Base-by-base conservation (phyloP, 2,113 vertebrate species). In the Ptilorrhoa leucosticta region DNA sequence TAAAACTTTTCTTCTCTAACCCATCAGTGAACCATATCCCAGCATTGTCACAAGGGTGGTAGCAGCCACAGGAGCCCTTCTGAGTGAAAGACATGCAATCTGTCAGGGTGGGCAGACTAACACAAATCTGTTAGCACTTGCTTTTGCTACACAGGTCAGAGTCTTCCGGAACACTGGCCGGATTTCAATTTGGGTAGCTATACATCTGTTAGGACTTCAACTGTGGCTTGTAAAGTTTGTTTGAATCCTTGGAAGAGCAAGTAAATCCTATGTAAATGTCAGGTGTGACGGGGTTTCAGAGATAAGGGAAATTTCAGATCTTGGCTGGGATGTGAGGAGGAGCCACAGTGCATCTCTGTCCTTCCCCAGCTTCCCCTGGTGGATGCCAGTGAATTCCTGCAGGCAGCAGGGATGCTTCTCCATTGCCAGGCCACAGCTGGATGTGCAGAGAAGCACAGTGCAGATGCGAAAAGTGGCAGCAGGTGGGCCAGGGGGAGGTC, bases 1-100 rank as follows among this genome's bases (percentile, higher is more conserved):
- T 69, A 65, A 40, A 19, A 13, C n/a, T 84, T 87, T 87, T 86
- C 37, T 84, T 48, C n/a, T 87, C 31, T 65, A 60, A 75, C 19
- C 47, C 37, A 19, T 24, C 22, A 70, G 26, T 73, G 61, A 72
- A 50, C 42, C 39, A 27, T 30, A 80, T 44, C 37, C n/a, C 54
- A 88, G 63, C 35, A 80, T 65, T 15, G 15, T 48, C 39, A 69
- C 14, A 73, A 83, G 50, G 40, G n/a, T 50, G 50, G 33, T 8
- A 66, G 78, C 35, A 94, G 48, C 23, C 66, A 69, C 61, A 37
- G 69, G 45, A 79, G n/a, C 60, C 35, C 75, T 85, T 91, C 39
- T 88, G 68, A 86, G 54, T 68, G 45, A 65, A 91, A 90, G 48
- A 60, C 11, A 8, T 7, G 11, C 81, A 75, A 79, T 57, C 45